Conservation (phyloP, 2,113 vertebrate species). For the Piprites chloris region DNA sequence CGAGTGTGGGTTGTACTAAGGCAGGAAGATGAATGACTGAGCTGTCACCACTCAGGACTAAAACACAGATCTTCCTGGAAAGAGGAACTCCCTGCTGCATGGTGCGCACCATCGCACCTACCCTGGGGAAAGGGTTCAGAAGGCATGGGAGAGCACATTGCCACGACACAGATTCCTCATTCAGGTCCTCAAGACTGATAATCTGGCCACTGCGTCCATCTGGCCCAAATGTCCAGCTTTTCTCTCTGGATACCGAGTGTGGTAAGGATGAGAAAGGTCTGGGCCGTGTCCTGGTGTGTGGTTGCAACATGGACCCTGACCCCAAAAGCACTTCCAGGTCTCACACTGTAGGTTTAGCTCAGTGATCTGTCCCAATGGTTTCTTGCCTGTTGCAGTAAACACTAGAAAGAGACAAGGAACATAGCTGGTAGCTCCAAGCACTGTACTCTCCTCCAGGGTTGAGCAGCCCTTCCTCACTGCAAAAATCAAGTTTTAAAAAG, state of each 20-base stretch:
- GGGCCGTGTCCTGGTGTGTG: background rate
- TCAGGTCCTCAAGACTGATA: background rate
- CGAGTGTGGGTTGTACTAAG: background rate
- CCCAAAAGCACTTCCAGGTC: background rate
- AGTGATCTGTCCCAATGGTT: background rate
- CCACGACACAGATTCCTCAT: background rate
- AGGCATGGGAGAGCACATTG: background rate
- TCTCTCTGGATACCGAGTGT: background rate
- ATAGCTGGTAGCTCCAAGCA: background rate
- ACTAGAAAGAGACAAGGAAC: accelerated
- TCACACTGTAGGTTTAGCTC: background rate
- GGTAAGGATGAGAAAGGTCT: background rate
- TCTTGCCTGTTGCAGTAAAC: background rate
- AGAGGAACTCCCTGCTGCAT: background rate
- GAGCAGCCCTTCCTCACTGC: background rate
- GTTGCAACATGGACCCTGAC: background rate
- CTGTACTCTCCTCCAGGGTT: background rate
- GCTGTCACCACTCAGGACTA: background rate
- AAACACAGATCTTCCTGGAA: background rate
- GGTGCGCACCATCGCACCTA: background rate
- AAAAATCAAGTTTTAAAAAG: background rate
- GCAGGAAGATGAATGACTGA: background rate
- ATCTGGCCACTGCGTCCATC: background rate
- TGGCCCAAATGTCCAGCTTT: background rate
- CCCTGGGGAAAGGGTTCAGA: background rate